Evolutionary conservation across 2,888 invertebrate genomes (phyloP).

Genomic region (Stramonita haemastoma): DNA sequence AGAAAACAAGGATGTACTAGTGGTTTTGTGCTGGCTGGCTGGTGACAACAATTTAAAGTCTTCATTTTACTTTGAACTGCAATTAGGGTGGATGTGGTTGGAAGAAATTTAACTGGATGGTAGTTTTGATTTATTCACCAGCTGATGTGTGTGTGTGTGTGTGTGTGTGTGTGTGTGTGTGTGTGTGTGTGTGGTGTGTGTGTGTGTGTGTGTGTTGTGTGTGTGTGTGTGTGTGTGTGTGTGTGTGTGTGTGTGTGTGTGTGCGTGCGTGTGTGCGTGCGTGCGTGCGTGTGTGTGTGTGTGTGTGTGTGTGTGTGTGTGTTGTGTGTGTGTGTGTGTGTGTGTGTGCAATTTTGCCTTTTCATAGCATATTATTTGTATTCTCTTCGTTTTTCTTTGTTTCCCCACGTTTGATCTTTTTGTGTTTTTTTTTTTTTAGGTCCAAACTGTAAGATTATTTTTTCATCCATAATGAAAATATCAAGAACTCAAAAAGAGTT

Average conservation of each 20-base stretch:
- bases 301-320: not conserved
- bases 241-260: constrained; percentile 1
- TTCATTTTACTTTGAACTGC: too few species aligned
- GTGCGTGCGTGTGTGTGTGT: not conserved
- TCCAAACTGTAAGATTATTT: not conserved
- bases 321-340: constrained; percentile 9
- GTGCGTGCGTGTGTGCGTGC: not conserved
- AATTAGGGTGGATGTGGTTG: too few species aligned
- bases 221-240: not conserved
- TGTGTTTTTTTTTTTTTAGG: too few species aligned
- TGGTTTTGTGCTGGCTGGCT: not conserved
- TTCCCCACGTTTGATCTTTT: not conserved
- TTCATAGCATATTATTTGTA: too few species aligned
- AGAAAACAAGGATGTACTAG: too few species aligned
- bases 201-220: too few species aligned
- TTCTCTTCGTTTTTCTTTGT: too few species aligned
- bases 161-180: not conserved
- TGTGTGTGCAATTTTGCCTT: not conserved
- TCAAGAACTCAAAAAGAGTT: too few species aligned
- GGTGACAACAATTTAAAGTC: too few species aligned
- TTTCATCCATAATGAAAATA: not conserved
- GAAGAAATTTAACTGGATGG: too few species aligned
- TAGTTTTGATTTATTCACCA: too few species aligned
- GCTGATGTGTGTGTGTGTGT: not conserved
- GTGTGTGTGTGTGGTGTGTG: too few species aligned